Conservation (phyloP, 2,113 vertebrate genomes). For the Corythoichthys haematopterus region DNA sequence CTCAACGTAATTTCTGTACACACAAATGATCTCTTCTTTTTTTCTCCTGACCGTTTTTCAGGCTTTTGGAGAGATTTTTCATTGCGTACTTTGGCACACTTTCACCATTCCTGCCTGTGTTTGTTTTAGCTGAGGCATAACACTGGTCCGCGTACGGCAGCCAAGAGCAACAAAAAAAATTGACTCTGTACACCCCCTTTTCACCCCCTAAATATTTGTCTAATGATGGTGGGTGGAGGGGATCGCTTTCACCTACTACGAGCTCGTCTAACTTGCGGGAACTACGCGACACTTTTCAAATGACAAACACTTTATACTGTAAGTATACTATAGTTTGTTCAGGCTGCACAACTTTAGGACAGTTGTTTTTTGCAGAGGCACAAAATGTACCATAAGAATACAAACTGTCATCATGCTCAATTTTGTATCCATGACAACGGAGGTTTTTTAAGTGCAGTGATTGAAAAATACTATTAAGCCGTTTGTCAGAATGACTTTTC, state of each 20-base stretch:
- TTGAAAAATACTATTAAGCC: background rate
- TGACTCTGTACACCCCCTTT: background rate
- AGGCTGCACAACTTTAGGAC: background rate
- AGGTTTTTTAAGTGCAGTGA: background rate
- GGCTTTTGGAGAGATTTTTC: background rate
- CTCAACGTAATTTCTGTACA: background rate
- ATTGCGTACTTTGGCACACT: constrained; percentile 4
- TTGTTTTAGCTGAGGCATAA: constrained; percentile 4
- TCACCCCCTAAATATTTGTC: constrained; percentile 1
- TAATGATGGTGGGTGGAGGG: background rate
- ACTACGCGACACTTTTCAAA: background rate
- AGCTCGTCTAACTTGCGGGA: background rate
- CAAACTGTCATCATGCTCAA: background rate
- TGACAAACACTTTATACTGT: background rate
- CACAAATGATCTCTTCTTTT: background rate
- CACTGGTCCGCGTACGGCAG: background rate
- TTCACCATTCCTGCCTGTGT: constrained; percentile 1
- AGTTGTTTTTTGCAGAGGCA: background rate
- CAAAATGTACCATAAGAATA: background rate
- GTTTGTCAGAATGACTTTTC: background rate
- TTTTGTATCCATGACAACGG: background rate
- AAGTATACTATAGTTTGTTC: background rate
- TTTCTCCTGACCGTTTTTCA: background rate
- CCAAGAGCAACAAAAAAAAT: constrained; percentile 1
- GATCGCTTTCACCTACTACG: background rate